phyloP scores from a whole-genome alignment of 2,888 invertebrate species.

The Ceramica pisi region DNA sequence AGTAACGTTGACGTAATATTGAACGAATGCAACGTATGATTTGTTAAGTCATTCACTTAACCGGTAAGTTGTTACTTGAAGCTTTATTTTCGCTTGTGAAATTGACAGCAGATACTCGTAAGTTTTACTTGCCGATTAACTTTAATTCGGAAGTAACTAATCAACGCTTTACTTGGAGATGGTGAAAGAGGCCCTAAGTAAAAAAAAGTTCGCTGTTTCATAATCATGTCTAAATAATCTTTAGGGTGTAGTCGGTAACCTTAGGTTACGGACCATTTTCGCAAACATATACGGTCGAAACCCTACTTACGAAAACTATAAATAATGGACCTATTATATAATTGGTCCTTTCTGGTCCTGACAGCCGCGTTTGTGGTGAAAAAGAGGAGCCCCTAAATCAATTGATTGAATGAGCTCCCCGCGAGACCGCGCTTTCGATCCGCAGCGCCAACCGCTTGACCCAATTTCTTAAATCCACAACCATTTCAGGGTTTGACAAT shows the following conservation, averaged over 20 bases:
- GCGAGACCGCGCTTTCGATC: constrained; percentile 46
- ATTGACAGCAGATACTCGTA: too few species aligned
- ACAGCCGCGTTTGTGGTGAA: constrained; percentile 30
- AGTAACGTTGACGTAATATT: too few species aligned
- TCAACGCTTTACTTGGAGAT: too few species aligned
- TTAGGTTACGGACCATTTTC: neutral
- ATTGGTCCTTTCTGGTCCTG: constrained; percentile 36
- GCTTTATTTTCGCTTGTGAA: too few species aligned
- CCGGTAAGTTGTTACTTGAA: too few species aligned
- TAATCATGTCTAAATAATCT: neutral
- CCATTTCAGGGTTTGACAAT: constrained; percentile 85
- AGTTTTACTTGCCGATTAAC: too few species aligned
- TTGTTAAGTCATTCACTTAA: too few species aligned
- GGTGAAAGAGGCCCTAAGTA: too few species aligned
- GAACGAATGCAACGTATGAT: too few species aligned
- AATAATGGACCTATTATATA: constrained; percentile 22
- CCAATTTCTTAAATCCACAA: constrained; percentile 83
- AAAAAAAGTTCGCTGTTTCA: neutral
- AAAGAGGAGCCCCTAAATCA: constrained; percentile 43
- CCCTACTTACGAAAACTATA: constrained; percentile 20
- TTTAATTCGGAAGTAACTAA: too few species aligned
- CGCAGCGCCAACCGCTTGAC: constrained; percentile 77
- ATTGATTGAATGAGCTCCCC: constrained; percentile 42
- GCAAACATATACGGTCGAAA: neutral
- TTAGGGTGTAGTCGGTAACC: neutral